Conservation (phyloP, 2,888 invertebrate genomes). For the Chalcis sispes region DNA sequence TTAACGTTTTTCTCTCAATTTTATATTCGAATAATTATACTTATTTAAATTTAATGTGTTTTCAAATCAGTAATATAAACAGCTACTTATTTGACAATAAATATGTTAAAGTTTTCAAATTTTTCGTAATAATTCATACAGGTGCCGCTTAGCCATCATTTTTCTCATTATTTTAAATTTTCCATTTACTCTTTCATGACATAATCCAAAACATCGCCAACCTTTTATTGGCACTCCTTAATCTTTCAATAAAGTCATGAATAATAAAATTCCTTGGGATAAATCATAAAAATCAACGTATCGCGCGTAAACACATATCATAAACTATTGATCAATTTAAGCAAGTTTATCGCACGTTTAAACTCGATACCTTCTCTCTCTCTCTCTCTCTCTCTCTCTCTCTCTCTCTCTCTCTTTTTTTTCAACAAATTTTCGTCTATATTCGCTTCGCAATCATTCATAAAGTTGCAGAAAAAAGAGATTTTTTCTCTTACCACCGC, state of each 20-base stretch:
- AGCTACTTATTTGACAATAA: too few relatives aligned
- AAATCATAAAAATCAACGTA: not conserved
- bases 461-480: not conserved
- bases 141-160: too few relatives aligned
- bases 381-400: not conserved
- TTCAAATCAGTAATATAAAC: too few relatives aligned
- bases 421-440: not conserved
- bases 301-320: not conserved
- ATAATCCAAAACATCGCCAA: not conserved
- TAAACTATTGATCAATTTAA: not conserved
- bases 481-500: not conserved
- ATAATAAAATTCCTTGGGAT: not conserved
- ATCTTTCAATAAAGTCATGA: not conserved
- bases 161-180: too few relatives aligned
- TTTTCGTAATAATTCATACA: too few relatives aligned
- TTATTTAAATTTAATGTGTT: too few relatives aligned
- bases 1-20: too few relatives aligned
- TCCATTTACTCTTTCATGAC: too few relatives aligned
- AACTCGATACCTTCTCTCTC: not conserved
- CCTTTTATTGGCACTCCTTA: not conserved
- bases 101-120: too few relatives aligned
- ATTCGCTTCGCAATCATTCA: not conserved
- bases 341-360: too few relatives aligned
- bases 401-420: not conserved
- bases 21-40: too few relatives aligned